Base-by-base conservation (phyloP, 2,797 vertebrate genomes). In the Sebastes taczanowskii region DNA sequence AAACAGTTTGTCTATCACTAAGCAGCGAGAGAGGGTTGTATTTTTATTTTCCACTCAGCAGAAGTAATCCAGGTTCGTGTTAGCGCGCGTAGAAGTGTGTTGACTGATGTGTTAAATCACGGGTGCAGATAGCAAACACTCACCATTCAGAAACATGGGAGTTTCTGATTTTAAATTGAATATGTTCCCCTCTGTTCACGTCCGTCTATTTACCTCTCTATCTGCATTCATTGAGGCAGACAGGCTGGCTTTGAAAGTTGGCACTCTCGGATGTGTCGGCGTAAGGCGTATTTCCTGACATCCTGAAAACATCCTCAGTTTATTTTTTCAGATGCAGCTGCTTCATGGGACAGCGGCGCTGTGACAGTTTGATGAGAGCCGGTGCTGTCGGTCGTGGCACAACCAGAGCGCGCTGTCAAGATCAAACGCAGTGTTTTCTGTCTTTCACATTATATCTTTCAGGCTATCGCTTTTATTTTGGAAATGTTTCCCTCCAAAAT, bases 281-380 rank as follows among this genome's bases (percentile, higher is more conserved):
- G 25, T 27, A 27, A 68, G 52, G 76, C 68, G 0, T 52, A 63
- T 80, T 84, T 69, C 68, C 68, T 80, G 87, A 83, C 68, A 78
- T 71, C 74, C 49, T 20, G 46, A 52, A 80, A 81, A 80, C 73
- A 20, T 74, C 80, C 56, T 72, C 55, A 14, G 60, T 81, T 76
- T 75, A 22, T 86, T 75, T 76, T 46, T 67, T 78, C 42, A 42
- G 34, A 42, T 56, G 38, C 77, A 34, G 11, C 73, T 29, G 75
- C 77, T 84, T 88, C 75, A 77, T 77, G 53, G 70, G 83, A 78
- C 73, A 76, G 79, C 22, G 58, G 82, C 61, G 22, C 74, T 5
- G 76, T 82, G 84, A 71, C 82, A 84, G 68, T 77, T 64, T 59
- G 89, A 83, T 76, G 88, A 72, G 74, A 74, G 78, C 69, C 29